Percentiles rank a stretch among this genome's conserved stretches.
Conservation (phyloP, 2,113 vertebrate species). For the Plecotus auritus region DNA sequence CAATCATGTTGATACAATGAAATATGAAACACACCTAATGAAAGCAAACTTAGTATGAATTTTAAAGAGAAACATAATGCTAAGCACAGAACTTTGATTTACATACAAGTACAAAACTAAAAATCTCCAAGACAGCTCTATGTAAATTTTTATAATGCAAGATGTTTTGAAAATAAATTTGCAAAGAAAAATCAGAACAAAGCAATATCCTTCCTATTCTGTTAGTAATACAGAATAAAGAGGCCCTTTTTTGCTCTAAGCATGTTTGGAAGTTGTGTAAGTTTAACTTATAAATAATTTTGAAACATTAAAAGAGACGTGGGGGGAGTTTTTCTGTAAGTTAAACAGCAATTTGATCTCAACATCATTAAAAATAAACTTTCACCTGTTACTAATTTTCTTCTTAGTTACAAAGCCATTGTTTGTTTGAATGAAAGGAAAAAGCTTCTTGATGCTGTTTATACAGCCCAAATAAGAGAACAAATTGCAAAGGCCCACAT, state of each 20-base stretch:
- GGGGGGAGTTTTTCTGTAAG: slow-evolving; percentile 54
- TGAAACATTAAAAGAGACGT: slow-evolving; percentile 61
- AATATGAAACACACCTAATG: slow-evolving; percentile 31
- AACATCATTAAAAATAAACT: slow-evolving; percentile 68
- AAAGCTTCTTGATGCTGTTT: slow-evolving; percentile 59
- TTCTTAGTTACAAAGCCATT: slow-evolving; percentile 68
- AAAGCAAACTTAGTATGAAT: slow-evolving; percentile 17
- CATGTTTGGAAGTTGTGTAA: slow-evolving; percentile 48
- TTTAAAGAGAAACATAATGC: slow-evolving; percentile 30
- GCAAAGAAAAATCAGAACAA: slow-evolving; percentile 31
- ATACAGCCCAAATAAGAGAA: slow-evolving; percentile 56
- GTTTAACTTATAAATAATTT: slow-evolving; percentile 70
- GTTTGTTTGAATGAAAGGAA: slow-evolving; percentile 68
- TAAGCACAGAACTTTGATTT: slow-evolving; percentile 33
- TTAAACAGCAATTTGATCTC: slow-evolving; percentile 69
- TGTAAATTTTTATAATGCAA: slow-evolving; percentile 47
- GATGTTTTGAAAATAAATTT: slow-evolving; percentile 50
- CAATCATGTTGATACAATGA: slow-evolving; percentile 21
- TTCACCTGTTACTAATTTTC: slow-evolving; percentile 76
- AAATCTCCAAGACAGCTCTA: slow-evolving; percentile 19
- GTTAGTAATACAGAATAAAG: slow-evolving; percentile 47
- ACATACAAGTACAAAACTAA: slow-evolving; percentile 19
- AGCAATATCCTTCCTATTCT: slow-evolving; percentile 32
- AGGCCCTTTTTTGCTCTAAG: slow-evolving; percentile 6
- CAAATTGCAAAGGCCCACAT: slow-evolving; percentile 48